These are phyloP conservation scores for Sycophila sp. DNA, from an alignment of 1,140 invertebrate genomes.

Conservation along the genomic window DNA sequence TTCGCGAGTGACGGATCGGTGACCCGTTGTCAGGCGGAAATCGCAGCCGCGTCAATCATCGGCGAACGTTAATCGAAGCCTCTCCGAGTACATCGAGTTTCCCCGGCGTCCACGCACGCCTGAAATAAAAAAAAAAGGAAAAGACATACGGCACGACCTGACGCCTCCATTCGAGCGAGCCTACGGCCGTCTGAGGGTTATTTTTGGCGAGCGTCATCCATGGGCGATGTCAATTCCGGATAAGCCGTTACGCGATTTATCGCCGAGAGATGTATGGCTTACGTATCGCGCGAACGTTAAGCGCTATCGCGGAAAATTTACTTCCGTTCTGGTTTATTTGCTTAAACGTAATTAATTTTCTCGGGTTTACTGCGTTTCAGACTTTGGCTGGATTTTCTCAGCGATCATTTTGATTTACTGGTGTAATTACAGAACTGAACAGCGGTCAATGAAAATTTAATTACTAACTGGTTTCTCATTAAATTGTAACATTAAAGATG, in stretches of 20 bases:
- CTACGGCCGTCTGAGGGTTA: not conserved
- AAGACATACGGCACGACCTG: not conserved
- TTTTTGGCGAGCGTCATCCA: not conserved
- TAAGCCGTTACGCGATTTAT: not conserved
- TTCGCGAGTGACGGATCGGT: not conserved
- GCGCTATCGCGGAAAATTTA: too few relatives aligned
- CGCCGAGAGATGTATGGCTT: not conserved
- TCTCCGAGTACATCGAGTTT: not conserved
- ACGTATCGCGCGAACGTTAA: too few relatives aligned
- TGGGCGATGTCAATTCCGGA: not conserved
- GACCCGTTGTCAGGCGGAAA: not conserved
- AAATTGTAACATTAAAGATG: too few relatives aligned
- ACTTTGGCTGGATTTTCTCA: too few relatives aligned
- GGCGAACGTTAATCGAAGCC: not conserved
- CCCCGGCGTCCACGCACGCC: too few relatives aligned
- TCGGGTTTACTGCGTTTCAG: too few relatives aligned
- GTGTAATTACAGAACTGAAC: too few relatives aligned
- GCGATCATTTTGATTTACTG: too few relatives aligned
- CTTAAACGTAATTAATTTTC: too few relatives aligned
- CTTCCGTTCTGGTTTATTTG: too few relatives aligned
- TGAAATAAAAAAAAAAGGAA: not conserved
- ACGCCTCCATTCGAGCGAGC: not conserved
- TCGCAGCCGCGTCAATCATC: slow-evolving; percentile 10
- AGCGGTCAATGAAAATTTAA: too few relatives aligned
- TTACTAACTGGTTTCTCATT: too few relatives aligned